phyloP scores from a whole-genome alignment of 2,797 vertebrate genomes.

The Chloroceryle inda region DNA sequence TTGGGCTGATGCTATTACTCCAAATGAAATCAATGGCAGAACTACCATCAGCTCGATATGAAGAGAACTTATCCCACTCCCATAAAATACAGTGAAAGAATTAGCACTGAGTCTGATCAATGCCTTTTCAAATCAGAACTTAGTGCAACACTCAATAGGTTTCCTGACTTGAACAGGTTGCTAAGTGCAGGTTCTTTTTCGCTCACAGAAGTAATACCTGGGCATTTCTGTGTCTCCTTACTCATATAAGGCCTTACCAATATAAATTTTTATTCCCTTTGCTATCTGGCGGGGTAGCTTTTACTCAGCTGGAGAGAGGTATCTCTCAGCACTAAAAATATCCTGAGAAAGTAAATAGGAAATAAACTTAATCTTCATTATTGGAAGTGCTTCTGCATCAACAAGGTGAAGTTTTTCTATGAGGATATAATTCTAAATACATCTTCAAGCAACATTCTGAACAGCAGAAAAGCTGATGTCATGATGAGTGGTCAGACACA shows the following conservation, averaged over 20 bases:
- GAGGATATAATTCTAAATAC: background rate
- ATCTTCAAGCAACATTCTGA: background rate
- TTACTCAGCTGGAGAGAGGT: background rate
- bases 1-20: constrained; percentile 60
- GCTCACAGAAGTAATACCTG: background rate
- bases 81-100: constrained; percentile 47
- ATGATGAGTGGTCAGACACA: background rate
- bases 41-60: constrained; percentile 4
- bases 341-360: background rate
- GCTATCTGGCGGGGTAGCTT: background rate
- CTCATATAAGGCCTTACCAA: background rate
- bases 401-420: background rate
- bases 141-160: constrained; percentile 25
- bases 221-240: background rate
- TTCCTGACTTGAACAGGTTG: constrained; percentile 15
- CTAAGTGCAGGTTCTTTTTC: constrained; percentile 34
- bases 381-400: background rate
- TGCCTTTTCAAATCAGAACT: constrained; percentile 51
- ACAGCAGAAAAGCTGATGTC: accelerated
- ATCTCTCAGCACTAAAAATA: background rate
- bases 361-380: background rate
- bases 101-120: constrained; percentile 61
- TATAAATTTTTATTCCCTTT: background rate
- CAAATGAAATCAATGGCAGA: constrained; percentile 65
- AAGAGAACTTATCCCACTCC: constrained; percentile 1